Conservation (phyloP, 2,113 vertebrate genomes). For the Oryctolagus cuniculus region DNA sequence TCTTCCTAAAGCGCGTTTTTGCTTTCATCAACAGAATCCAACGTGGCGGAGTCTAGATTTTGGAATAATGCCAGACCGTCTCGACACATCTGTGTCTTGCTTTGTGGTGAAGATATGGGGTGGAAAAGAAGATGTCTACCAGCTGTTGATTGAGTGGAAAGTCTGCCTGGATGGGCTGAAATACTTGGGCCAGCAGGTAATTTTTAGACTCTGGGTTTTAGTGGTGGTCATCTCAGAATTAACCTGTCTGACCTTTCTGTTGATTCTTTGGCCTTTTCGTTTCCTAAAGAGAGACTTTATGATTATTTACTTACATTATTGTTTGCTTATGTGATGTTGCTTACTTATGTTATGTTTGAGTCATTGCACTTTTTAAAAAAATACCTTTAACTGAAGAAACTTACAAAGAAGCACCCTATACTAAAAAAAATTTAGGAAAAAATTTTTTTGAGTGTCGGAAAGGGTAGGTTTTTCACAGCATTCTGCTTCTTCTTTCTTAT, state of each 20-base stretch:
- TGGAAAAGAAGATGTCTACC: constrained; percentile 88
- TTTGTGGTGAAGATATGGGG: constrained; percentile 99
- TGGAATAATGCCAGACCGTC: constrained; percentile 95
- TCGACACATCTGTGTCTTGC: constrained; percentile 97
- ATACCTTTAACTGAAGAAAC: not conserved
- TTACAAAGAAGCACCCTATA: not conserved
- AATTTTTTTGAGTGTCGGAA: not conserved
- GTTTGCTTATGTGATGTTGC: not conserved
- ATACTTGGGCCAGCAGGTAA: constrained; percentile 98
- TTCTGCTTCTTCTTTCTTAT: constrained; percentile 9
- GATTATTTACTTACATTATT: constrained; percentile 35
- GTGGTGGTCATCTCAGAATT: constrained; percentile 27
- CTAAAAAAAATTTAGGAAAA: not conserved
- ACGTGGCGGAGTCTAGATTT: constrained; percentile 99
- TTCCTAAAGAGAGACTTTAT: constrained; percentile 37
- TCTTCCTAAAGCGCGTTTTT: constrained; percentile 41
- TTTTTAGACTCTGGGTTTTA: constrained; percentile 17
- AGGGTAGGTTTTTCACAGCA: constrained; percentile 16
- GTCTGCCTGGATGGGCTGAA: constrained; percentile 96
- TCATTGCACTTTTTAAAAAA: constrained; percentile 27
- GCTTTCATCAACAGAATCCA: constrained; percentile 91
- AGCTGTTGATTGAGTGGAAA: constrained; percentile 97
- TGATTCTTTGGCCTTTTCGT: not conserved
- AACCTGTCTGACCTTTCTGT: not conserved
- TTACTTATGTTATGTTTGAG: constrained; percentile 38